Percentiles rank a stretch among this genome's conserved stretches.
Evolutionary conservation across 2,113 vertebrate species (phyloP).

Genomic region (Alexandromys fortis): DNA sequence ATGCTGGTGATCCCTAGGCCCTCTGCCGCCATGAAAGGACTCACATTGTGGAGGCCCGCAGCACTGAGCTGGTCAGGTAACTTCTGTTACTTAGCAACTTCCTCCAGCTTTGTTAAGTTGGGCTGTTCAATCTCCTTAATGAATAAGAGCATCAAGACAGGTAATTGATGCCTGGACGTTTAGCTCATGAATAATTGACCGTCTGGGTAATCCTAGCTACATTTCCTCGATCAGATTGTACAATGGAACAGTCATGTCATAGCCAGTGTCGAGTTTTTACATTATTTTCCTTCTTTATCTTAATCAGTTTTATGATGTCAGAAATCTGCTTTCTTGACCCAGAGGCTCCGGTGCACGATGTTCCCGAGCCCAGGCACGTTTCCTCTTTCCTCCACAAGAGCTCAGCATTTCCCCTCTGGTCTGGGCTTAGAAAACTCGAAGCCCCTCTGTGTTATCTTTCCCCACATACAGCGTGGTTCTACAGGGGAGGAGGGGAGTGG

Average conservation of each 20-base stretch:
- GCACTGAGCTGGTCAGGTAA: constrained; percentile 70
- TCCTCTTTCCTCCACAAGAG: not conserved
- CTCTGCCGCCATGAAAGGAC: constrained; percentile 48
- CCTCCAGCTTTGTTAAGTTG: constrained; percentile 85
- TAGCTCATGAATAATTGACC: constrained; percentile 96
- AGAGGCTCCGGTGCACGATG: constrained; percentile 21
- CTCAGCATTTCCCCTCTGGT: not conserved
- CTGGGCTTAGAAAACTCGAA: constrained; percentile 43
- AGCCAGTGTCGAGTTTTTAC: constrained; percentile 34
- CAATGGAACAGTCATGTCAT: constrained; percentile 88
- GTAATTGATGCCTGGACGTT: constrained; percentile 97
- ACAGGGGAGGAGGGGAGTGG: not conserved
- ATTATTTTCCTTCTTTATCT: constrained; percentile 52
- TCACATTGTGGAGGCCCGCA: not conserved
- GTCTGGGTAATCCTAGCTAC: constrained; percentile 93
- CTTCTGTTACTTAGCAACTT: constrained; percentile 88
- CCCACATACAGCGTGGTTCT: constrained; percentile 68
- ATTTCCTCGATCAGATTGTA: constrained; percentile 90
- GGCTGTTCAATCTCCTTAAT: constrained; percentile 96
- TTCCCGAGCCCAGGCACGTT: not conserved
- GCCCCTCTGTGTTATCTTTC: constrained; percentile 69
- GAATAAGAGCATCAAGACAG: constrained; percentile 93
- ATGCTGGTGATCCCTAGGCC: constrained; percentile 22
- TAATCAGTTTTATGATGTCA: constrained; percentile 70
- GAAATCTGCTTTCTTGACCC: constrained; percentile 70